Conservation (phyloP, 30 jellyfish, hydroid and myxozoan genomes). For the Nemopilema nomurai region DNA sequence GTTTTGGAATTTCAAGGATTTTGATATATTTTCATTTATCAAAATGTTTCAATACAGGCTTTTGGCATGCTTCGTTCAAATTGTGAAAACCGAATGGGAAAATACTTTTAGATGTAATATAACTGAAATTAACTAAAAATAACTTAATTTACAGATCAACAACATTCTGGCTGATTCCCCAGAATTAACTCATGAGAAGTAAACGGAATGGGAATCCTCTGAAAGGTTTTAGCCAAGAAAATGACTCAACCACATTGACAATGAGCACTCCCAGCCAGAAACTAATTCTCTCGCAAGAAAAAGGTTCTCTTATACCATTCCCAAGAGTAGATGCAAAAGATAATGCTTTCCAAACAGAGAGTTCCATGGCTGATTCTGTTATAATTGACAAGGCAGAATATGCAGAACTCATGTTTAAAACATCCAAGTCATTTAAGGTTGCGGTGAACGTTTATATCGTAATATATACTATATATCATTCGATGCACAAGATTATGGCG, state of each 20-base stretch:
- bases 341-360: slow-evolving; percentile 5
- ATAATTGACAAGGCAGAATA: neutral
- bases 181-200: neutral
- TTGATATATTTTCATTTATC: neutral
- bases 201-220: slow-evolving; percentile 40
- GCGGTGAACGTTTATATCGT: too few species aligned
- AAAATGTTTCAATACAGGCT: neutral
- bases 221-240: neutral
- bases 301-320: neutral
- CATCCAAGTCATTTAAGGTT: slow-evolving; percentile 12
- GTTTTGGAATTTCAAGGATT: neutral
- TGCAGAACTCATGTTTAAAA: neutral
- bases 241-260: slow-evolving; percentile 25
- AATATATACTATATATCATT: too few species aligned
- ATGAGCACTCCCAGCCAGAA: slow-evolving; percentile 15
- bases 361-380: neutral
- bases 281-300: slow-evolving; percentile 12
- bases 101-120: neutral
- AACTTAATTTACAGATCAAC: slow-evolving; percentile 11
- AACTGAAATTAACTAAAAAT: neutral
- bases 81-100: neutral
- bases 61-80: neutral
- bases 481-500: too few species aligned
- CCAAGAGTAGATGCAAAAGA: slow-evolving; percentile 11
- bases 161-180: slow-evolving; percentile 4